Percentiles rank a stretch among this genome's conserved stretches.
These are phyloP conservation scores for Hololepta plana DNA, from an alignment of 2,888 invertebrate species.

Conservation along the genomic window DNA sequence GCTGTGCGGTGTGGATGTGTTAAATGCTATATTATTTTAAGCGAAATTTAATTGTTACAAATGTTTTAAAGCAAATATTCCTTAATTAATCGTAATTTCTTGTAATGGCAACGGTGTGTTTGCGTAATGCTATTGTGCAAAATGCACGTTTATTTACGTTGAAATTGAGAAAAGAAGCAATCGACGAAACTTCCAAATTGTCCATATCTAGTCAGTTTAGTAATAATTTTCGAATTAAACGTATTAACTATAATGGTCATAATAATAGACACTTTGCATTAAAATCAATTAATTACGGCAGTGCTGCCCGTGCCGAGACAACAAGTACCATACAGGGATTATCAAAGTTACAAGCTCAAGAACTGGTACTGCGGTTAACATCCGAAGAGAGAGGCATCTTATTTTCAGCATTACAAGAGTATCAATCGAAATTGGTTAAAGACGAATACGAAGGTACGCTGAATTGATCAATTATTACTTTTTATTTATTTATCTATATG, in stretches of 20 bases:
- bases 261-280: slow-evolving; percentile 14
- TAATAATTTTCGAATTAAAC: too few relatives aligned
- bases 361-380: slow-evolving; percentile 51
- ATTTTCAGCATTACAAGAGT: slow-evolving; percentile 49
- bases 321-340: slow-evolving; percentile 25
- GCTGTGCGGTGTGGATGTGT: too few relatives aligned
- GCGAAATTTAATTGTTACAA: too few relatives aligned
- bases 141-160: too few relatives aligned
- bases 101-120: too few relatives aligned
- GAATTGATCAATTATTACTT: slow-evolving; percentile 3
- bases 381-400: slow-evolving; percentile 53
- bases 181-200: too few relatives aligned
- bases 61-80: too few relatives aligned
- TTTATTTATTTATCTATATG: slow-evolving; percentile 2
- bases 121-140: too few relatives aligned
- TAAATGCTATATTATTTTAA: too few relatives aligned
- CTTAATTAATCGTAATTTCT: too few relatives aligned
- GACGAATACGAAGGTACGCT: slow-evolving; percentile 63
- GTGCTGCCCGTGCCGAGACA: slow-evolving; percentile 24
- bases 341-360: slow-evolving; percentile 52
- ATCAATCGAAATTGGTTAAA: slow-evolving; percentile 54
- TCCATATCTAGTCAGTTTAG: too few relatives aligned
- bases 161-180: too few relatives aligned
- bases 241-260: slow-evolving; percentile 4
- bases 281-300: slow-evolving; percentile 16